Conservation (phyloP, 2,888 invertebrate species). For the Morpho deidamia region DNA sequence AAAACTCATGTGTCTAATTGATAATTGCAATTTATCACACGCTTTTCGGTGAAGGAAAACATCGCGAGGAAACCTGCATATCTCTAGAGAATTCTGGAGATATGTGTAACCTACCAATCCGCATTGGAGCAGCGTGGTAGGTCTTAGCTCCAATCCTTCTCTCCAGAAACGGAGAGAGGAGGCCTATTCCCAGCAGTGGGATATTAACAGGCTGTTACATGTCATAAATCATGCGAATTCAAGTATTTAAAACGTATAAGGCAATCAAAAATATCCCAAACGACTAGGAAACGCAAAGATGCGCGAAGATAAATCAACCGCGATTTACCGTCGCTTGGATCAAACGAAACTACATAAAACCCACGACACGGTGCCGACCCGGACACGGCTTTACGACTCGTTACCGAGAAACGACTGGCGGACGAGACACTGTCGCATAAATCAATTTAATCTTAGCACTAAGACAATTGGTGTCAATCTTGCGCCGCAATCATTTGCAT, state of each 20-base stretch:
- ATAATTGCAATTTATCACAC: no score
- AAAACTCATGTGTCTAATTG: no score
- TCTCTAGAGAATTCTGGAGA: no score
- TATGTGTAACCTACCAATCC: no score
- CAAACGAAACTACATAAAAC: constrained; percentile 12
- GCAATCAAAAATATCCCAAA: constrained; percentile 6
- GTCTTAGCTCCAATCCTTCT: no score
- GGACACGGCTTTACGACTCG: constrained; percentile 53
- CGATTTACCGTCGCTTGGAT: constrained; percentile 33
- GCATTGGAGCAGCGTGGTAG: no score
- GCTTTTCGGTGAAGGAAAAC: no score
- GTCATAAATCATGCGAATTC: no score
- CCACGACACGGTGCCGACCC: constrained; percentile 34
- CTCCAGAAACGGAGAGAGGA: no score
- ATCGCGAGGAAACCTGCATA: no score
- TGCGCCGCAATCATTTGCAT: neutral
- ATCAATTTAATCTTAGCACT: constrained; percentile 59
- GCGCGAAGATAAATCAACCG: constrained; percentile 44
- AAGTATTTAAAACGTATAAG: neutral
- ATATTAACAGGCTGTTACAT: no score
- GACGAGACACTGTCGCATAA: constrained; percentile 60
- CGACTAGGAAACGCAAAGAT: constrained; percentile 41
- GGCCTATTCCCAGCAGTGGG: no score
- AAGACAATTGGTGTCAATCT: constrained; percentile 58
- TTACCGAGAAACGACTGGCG: constrained; percentile 56